Percentiles rank a stretch among this genome's conserved stretches.
phyloP scores from a whole-genome alignment of 1,140 invertebrate genomes.

The Melitaea cinxia region DNA sequence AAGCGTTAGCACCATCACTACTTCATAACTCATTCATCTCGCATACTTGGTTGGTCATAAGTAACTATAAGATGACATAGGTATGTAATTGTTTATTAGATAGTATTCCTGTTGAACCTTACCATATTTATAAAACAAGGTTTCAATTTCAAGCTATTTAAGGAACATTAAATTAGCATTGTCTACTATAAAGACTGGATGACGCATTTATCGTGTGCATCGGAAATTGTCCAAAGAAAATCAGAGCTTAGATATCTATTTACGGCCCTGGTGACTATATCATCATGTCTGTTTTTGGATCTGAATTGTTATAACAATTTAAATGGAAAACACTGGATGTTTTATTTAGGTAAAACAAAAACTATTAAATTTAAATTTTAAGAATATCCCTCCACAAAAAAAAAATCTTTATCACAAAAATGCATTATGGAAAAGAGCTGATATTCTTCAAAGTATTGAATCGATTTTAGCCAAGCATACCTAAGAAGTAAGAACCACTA shows the following conservation, averaged over 20 bases:
- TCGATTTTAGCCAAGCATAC: no score
- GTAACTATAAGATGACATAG: no score
- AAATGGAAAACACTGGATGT: background rate
- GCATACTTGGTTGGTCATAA: no score
- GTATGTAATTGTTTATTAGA: no score
- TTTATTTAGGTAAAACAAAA: background rate
- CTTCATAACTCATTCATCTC: no score
- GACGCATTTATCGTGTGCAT: background rate
- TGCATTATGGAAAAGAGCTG: no score
- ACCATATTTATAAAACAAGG: background rate
- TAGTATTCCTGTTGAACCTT: background rate
- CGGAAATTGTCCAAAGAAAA: background rate
- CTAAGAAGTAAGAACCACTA: no score
- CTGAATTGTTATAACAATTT: background rate
- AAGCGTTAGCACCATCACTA: no score
- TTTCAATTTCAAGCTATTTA: background rate
- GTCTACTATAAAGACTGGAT: conserved; percentile 3
- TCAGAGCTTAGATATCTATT: background rate
- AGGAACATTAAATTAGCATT: background rate
- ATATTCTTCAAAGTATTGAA: no score
- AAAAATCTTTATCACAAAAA: no score
- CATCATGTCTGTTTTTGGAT: background rate
- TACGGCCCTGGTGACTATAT: background rate
- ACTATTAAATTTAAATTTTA: no score
- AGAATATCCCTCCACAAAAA: no score